Percentiles rank a stretch among this genome's conserved stretches.
Evolutionary conservation across 2,888 invertebrate genomes (phyloP).

Genomic region (Amitus sp.): DNA sequence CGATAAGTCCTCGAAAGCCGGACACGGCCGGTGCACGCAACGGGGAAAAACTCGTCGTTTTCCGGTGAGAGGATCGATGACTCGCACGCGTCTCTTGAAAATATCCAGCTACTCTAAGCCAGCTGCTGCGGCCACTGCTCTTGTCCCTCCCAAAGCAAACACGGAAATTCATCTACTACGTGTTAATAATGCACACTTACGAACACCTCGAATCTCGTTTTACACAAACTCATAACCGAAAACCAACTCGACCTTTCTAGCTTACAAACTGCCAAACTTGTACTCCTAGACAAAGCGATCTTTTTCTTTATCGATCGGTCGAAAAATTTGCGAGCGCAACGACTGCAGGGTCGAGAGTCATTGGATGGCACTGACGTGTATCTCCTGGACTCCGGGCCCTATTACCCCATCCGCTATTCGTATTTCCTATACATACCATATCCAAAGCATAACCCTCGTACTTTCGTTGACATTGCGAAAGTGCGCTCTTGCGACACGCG

Average conservation of each 20-base stretch:
- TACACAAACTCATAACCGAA: conserved; percentile 6
- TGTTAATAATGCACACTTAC: conserved; percentile 6
- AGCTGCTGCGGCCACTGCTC: neutral
- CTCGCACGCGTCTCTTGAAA: conserved; percentile 1
- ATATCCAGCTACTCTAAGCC: conserved; percentile 1
- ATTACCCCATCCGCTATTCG: conserved; percentile 7
- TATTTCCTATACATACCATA: neutral
- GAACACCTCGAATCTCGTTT: neutral
- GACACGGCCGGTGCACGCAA: conserved; percentile 5
- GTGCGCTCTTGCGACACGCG: conserved; percentile 1
- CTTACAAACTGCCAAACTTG: too few relatives aligned
- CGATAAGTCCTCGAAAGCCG: neutral
- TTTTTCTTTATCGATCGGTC: too few relatives aligned
- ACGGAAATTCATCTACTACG: conserved; percentile 7
- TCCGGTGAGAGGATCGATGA: neutral
- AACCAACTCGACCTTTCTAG: neutral
- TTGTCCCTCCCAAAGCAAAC: conserved; percentile 8
- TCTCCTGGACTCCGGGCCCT: conserved; percentile 9
- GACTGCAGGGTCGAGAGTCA: conserved; percentile 5
- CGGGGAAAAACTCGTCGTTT: neutral
- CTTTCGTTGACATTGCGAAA: neutral
- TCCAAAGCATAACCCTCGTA: neutral
- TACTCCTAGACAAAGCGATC: too few relatives aligned
- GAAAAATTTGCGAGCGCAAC: neutral
- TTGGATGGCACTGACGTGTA: conserved; percentile 11